Evolutionary conservation across 1,140 invertebrate species (phyloP), one percentile per base, ranked within the genome.

Genomic region (Tetramorium simillimum): DNA sequence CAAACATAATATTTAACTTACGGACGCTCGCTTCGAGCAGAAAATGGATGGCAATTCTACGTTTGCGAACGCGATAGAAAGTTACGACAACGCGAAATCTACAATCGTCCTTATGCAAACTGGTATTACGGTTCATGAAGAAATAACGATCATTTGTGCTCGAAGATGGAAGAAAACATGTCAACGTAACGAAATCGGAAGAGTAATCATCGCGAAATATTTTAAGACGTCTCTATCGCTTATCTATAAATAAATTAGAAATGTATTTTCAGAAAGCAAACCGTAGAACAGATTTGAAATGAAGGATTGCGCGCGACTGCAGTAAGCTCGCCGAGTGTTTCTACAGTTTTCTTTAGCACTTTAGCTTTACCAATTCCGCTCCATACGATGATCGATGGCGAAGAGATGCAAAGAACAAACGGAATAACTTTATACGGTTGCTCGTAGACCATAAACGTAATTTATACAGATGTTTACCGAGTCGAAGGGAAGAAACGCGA

Each of bases 1-100:
- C 88, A 90, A 89, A 90, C 88, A 89, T 89, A 90, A 90, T 89
- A 90, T 90, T 90, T 89, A 89, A 89, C 88, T 89, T 89, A 76
- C 77, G 58, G 84, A 89, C 82, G 60, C 65, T 88, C 33, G 75
- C 69, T 70, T 76, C 84, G 40, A 62, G 69, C 80, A 75, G 80
- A 85, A 76, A 85, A 85, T 85, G 73, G 62, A 85, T 62, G 82
- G 73, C 72, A 85, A 85, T 85, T 65, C 73, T 53, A 33, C 60
- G 58, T 43, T 76, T 43, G 37, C 65, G 70, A 76, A 49, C 58
- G 37, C 75, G 82, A 85, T 60, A 76, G 81, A 65, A 56, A 75
- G 53, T 73, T 84, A 73, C 80, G 69, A 62, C 69, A 62, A 62
- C 69, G 80, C 70, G 40, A 43, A 24, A 49, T 73, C 51, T 60